Evolutionary conservation across 1,140 invertebrate genomes (phyloP), one percentile per base, ranked within the genome.

Genomic region (Scylla paramamosain): DNA sequence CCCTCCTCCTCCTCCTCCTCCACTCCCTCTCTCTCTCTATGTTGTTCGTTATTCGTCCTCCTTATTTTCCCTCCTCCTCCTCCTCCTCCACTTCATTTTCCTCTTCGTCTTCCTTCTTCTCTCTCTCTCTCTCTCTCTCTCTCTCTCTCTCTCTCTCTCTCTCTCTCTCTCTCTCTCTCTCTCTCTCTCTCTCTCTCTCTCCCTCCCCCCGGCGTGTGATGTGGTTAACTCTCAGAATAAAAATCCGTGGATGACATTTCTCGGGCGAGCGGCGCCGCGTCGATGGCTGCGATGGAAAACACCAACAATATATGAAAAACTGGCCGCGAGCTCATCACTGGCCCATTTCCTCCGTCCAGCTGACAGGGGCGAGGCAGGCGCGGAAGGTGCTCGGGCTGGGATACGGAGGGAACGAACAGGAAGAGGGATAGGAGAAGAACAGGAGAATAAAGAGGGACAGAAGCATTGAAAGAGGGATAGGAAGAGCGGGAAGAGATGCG

Each of bases 131-230:
- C 52, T 59, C 52, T 59, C 10, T 59, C 10, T 59, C 52, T 16
- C 20, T 20, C 10, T 12, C 52, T 59, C 52, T 20, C 52, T 59
- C 52, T 59, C 20, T 12, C 86, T 88, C n/a, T 12, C 31, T 88
- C 31, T 88, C 86, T 88, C 86, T 88, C 39, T 39, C 39, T 39
- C 86, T 88, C 86, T 88, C 86, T 88, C 86, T 31, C 31, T 28
- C 29, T 32, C 31, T 16, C 14, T 20, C 0, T 87, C 84, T 29
- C 39, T 39, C 84, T 28, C 39, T 29, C 84, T 29, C 86, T 32
- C 31, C 88, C 88, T 39, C 39, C 20, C n/a, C 45, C n/a, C 48
- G 25, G n/a, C 88, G 48, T 46, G 88, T 48, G 39, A 46, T 52
- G 88, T 77, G n/a, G 67, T 77, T 77, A 77, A 77, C 67, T 77